A percentile compares a stretch with the other conserved stretches of the same genome.
Evolutionary conservation across 2,797 vertebrate species (phyloP).

Genomic region (Melopsittacus undulatus): DNA sequence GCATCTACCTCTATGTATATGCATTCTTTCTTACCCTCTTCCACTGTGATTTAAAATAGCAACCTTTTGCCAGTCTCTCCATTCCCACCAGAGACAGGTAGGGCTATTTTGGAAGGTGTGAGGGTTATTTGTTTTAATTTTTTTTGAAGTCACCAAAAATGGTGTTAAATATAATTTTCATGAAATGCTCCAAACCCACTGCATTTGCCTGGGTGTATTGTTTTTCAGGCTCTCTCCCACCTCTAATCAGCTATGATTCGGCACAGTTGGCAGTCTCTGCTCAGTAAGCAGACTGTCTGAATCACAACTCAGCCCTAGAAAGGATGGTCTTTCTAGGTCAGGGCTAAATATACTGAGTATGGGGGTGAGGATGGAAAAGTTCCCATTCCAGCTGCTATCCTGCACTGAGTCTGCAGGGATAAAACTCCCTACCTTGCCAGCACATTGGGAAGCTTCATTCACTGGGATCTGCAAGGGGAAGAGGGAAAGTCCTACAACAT

Average conservation of each 20-base stretch:
- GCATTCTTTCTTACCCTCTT: neutral
- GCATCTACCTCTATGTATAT: neutral
- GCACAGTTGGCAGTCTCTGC: constrained; percentile 57
- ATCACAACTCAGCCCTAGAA: constrained; percentile 71
- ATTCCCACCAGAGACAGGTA: constrained; percentile 60
- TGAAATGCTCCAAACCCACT: constrained; percentile 25
- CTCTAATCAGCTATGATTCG: constrained; percentile 58
- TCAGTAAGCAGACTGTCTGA: constrained; percentile 68
- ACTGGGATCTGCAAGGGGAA: neutral
- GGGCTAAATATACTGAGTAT: constrained; percentile 55
- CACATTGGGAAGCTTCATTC: neutral
- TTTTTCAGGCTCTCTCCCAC: constrained; percentile 64
- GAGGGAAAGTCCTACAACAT: neutral
- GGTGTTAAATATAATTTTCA: constrained; percentile 48
- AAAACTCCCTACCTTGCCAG: neutral
- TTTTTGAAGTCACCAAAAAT: constrained; percentile 40
- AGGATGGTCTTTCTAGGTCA: constrained; percentile 67
- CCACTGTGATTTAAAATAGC: constrained; percentile 31
- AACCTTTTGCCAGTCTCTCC: constrained; percentile 24
- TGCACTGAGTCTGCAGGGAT: neutral
- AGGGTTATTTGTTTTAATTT: constrained; percentile 67
- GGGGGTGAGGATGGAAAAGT: constrained; percentile 61
- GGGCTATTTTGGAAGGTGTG: constrained; percentile 59
- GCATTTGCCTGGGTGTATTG: constrained; percentile 42
- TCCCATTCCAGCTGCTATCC: constrained; percentile 49